Evolutionary conservation across 2,888 invertebrate species (phyloP).

Genomic region (Apamea anceps): DNA sequence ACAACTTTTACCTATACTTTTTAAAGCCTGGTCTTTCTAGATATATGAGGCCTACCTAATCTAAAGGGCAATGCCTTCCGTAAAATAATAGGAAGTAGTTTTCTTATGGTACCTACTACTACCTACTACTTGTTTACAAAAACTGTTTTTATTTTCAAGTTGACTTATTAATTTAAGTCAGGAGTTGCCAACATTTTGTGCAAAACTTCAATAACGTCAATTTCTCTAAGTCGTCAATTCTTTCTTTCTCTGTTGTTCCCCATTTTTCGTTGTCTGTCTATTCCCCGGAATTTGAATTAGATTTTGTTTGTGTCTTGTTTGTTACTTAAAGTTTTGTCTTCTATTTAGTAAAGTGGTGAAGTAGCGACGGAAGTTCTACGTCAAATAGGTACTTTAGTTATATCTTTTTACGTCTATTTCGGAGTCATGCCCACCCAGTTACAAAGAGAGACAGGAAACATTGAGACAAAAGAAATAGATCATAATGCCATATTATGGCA

Average conservation of each 20-base stretch:
- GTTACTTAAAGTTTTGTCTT: constrained; percentile 41
- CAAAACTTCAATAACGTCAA: constrained; percentile 73
- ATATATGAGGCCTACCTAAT: not conserved
- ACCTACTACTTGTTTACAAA: not conserved
- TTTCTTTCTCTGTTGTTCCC: constrained; percentile 68
- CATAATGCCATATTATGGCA: constrained; percentile 16
- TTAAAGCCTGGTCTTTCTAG: not conserved
- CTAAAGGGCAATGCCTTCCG: not conserved
- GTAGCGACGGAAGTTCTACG: constrained; percentile 14
- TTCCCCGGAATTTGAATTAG: constrained; percentile 56
- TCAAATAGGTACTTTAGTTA: not conserved
- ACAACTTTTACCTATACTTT: not conserved
- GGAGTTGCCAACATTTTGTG: constrained; percentile 65
- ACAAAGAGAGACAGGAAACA: not conserved
- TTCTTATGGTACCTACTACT: not conserved
- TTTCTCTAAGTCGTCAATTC: constrained; percentile 77
- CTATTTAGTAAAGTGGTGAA: constrained; percentile 36
- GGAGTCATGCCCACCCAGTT: not conserved
- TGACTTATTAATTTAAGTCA: constrained; percentile 68
- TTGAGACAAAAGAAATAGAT: not conserved
- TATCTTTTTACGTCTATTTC: not conserved
- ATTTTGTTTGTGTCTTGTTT: constrained; percentile 59
- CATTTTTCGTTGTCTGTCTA: constrained; percentile 60
- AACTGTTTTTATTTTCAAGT: constrained; percentile 37
- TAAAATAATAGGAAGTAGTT: not conserved